These are phyloP conservation scores for Barypeithes pellucidus DNA, from an alignment of 2,888 invertebrate genomes.

Conservation along the genomic window DNA sequence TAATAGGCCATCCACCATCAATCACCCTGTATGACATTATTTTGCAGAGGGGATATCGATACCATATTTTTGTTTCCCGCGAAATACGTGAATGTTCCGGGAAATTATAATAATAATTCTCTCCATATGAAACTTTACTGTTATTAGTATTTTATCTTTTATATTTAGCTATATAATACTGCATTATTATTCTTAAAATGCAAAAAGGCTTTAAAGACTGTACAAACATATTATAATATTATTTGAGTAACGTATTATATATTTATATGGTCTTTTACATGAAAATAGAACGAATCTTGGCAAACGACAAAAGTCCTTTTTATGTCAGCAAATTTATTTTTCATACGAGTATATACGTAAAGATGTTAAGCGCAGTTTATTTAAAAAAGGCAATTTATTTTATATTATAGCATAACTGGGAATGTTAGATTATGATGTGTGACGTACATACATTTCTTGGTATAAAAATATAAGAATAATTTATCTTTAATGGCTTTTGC, in stretches of 20 bases:
- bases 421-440: background rate
- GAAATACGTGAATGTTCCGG: too few relatives aligned
- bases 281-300: constrained; percentile 28
- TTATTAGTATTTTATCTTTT: too few relatives aligned
- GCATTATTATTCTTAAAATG: too few relatives aligned
- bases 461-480: too few relatives aligned
- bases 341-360: constrained; percentile 33
- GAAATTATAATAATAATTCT: too few relatives aligned
- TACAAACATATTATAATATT: constrained; percentile 4
- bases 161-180: too few relatives aligned
- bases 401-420: background rate
- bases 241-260: constrained; percentile 19
- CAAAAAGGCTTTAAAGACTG: background rate
- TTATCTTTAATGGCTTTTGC: too few relatives aligned
- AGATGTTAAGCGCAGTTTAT: constrained; percentile 33
- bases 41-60: too few relatives aligned
- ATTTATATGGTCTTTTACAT: constrained; percentile 23
- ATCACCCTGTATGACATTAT: too few relatives aligned
- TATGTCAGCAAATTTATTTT: constrained; percentile 36
- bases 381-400: constrained; percentile 33
- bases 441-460: background rate
- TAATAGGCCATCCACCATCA: too few relatives aligned
- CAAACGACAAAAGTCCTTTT: constrained; percentile 32
- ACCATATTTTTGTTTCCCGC: too few relatives aligned
- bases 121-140: too few relatives aligned